Conservation (phyloP, 2,113 vertebrate species). For the Cochlearius cochlearius region DNA sequence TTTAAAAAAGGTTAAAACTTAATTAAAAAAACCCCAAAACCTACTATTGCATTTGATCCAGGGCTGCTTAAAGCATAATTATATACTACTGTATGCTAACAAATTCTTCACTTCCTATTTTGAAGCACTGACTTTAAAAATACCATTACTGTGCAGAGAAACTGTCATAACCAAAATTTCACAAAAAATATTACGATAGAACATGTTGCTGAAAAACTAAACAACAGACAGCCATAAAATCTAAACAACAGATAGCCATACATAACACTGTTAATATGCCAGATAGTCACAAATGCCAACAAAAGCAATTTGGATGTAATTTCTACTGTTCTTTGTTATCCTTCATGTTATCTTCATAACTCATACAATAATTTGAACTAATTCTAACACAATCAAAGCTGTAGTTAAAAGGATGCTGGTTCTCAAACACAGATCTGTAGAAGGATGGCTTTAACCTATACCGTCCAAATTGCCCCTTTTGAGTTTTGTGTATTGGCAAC, state of each 20-base stretch:
- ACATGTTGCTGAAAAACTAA: not conserved
- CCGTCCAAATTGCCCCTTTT: not conserved
- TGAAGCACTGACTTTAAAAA: not conserved
- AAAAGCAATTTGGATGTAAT: not conserved
- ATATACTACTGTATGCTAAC: not conserved
- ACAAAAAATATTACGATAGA: not conserved
- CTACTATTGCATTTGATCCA: not conserved
- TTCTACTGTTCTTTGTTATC: not conserved
- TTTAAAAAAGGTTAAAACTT: not conserved
- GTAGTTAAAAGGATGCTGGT: not conserved
- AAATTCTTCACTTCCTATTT: not conserved
- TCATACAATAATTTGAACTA: not conserved
- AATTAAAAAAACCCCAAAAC: not conserved
- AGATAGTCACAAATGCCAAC: not conserved
- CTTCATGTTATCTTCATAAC: no score
- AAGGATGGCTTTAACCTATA: not conserved
- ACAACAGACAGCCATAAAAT: not conserved
- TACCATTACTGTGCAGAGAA: not conserved
- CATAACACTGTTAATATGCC: not conserved
- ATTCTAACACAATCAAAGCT: not conserved
- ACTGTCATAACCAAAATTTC: not conserved
- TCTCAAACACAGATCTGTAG: not conserved
- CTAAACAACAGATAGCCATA: not conserved
- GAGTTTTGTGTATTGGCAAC: not conserved
- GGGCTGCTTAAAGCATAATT: not conserved